Base-by-base conservation (phyloP, 2,797 vertebrate species). In the Setipinna tenuifilis region DNA sequence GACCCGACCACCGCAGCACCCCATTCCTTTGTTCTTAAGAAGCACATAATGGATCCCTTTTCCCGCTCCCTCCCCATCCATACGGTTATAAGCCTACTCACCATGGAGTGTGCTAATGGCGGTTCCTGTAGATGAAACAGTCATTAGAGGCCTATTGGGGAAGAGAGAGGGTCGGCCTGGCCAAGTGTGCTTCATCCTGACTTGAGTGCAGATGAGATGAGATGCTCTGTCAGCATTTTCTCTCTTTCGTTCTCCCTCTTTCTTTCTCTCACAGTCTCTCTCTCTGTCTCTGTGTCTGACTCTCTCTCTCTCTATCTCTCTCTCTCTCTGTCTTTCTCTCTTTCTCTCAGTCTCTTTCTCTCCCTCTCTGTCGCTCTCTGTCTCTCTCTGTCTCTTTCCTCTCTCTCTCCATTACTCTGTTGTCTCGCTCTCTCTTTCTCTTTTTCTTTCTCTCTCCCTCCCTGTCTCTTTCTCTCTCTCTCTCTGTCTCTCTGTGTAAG, bases 241-340 rank as follows among this genome's bases (percentile, higher is more conserved):
- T 83, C 46, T 58, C 11, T 31, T 19, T 82, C 80, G 59, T n/a
- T 81, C 68, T 35, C 46, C 59, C 17, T 87, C 44, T 80, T 58
- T 83, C n/a, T 82, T 48, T 85, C 54, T 82, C 62, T 83, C 81
- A n/a, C n/a, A n/a, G n/a, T 81, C 84, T 84, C 21, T 81, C 48
- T 85, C 44, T 85, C 82, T 87, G 62, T 86, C 85, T 68, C 25
- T 86, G 82, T 84, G 25, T 65, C n/a, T n/a, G n/a, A n/a, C n/a
- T n/a, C n/a, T n/a, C n/a, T n/a, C n/a, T n/a, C n/a, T n/a, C n/a
- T n/a, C n/a, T n/a, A n/a, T n/a, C n/a, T n/a, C n/a, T n/a, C n/a
- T n/a, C n/a, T n/a, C n/a, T n/a, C n/a, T n/a, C n/a, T n/a, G n/a
- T n/a, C n/a, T n/a, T n/a, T n/a, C n/a, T n/a, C n/a, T n/a, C n/a